These are phyloP conservation scores for Xestia c-nigrum DNA, from an alignment of 2,888 invertebrate species.

Conservation along the genomic window DNA sequence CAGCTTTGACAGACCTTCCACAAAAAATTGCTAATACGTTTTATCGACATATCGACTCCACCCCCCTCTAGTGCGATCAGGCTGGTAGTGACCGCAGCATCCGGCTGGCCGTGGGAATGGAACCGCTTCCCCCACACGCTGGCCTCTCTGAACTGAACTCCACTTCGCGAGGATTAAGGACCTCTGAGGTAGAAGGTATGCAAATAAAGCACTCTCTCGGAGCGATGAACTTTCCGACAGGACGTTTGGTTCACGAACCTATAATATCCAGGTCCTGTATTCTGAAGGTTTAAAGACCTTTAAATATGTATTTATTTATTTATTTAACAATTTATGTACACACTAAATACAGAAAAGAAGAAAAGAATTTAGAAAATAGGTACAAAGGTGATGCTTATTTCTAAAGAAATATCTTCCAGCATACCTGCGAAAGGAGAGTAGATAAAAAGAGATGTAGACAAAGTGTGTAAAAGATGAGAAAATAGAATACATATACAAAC, in stretches of 20 bases:
- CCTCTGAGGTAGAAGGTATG: slow-evolving; percentile 50
- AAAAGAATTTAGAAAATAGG: too few species aligned
- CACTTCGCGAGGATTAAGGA: slow-evolving; percentile 56
- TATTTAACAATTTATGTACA: too few species aligned
- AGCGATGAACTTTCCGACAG: background rate
- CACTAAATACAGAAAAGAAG: too few species aligned
- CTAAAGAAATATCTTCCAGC: too few species aligned
- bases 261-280: background rate
- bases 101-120: slow-evolving; percentile 85
- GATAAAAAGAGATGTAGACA: too few species aligned
- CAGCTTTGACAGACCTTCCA: background rate
- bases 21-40: background rate
- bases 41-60: slow-evolving; percentile 54
- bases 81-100: slow-evolving; percentile 84
- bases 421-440: too few species aligned
- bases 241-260: background rate
- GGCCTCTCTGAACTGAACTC: slow-evolving; percentile 62
- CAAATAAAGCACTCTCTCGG: slow-evolving; percentile 31
- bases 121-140: slow-evolving; percentile 71
- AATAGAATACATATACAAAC: too few species aligned
- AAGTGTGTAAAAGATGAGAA: too few species aligned
- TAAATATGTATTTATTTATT: too few species aligned
- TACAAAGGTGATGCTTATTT: too few species aligned
- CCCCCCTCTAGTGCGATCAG: slow-evolving; percentile 57
- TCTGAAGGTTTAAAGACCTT: background rate